These are phyloP conservation scores for Bruchidius siliquastri DNA, from an alignment of 2,888 invertebrate species.

Conservation along the genomic window DNA sequence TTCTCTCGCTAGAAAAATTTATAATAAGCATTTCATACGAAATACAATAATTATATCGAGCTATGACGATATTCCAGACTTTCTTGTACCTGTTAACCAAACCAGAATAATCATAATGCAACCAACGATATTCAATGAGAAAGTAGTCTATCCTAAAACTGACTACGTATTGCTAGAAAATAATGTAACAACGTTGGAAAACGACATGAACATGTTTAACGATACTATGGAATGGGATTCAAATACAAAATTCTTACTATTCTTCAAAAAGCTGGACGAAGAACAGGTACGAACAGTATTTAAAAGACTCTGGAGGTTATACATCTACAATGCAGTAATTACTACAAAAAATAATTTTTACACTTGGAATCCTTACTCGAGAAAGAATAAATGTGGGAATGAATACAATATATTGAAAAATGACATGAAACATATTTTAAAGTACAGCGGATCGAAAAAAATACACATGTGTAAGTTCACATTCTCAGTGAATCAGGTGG, in stretches of 20 bases:
- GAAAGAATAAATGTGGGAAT: slow-evolving; percentile 3
- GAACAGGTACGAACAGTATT: not conserved
- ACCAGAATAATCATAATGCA: not conserved
- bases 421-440: not conserved
- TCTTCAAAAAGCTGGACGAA: not conserved
- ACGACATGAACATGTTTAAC: not conserved
- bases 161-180: not conserved
- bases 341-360: not conserved
- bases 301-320: not conserved
- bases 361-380: slow-evolving; percentile 2
- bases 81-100: not conserved
- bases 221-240: not conserved
- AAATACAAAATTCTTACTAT: not conserved
- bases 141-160: not conserved
- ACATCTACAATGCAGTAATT: slow-evolving; percentile 3
- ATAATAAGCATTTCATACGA: not conserved
- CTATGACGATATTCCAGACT: not conserved
- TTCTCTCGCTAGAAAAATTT: not conserved
- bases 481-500: not conserved
- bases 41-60: not conserved
- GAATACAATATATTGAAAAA: not conserved
- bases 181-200: not conserved
- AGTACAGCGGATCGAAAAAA: not conserved
- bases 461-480: not conserved
- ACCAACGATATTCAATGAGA: not conserved